Base-by-base conservation (phyloP, 2,113 vertebrate genomes). In the Gymnobelideus leadbeateri region DNA sequence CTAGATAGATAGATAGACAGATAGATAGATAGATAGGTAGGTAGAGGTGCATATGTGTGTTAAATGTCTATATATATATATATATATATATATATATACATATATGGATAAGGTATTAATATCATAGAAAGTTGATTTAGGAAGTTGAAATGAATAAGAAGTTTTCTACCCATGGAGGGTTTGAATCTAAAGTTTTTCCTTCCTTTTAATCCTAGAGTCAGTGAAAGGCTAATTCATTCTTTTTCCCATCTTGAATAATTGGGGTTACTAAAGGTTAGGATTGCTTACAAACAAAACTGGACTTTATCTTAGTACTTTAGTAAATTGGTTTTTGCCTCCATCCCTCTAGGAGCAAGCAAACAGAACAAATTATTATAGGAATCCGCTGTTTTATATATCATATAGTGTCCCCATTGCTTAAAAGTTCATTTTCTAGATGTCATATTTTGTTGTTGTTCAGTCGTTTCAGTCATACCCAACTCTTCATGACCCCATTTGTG, bases 291-390 rank as follows among this genome's bases (percentile, higher is more conserved):
- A 96, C 91, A 96, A 97, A 95, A 92, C 2, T 0, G n/a, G 84
- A 49, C 47, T 26, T 93, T 96, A 47, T 96, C 68, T 95, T 93
- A 97, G 93, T 97, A 96, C 94, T 96, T 92, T 92, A 92, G 77
- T 93, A 95, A 89, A 92, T 77, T 92, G 89, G 24, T 89, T 26
- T 0, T 0, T 90, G 8, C 6, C 68, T 23, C 16, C 84, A 93
- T 6, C 31, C 97, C 95, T 96, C 97, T 92, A 97, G 89, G 51
- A 91, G 94, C 95, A 98, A 95, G 95, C 94, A 97, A 97, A 98
- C 97, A 96, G 96, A 97, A 97, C 96, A 93, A 84, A 43, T 43
- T 43, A 43, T 43, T 94, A 91, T 94, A 96, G 90, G n/a, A 84
- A 43, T 21, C 43, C 53, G 94, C 96, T 97, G 91, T 95, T 94